Evolutionary conservation across 2,797 vertebrate species (phyloP), one percentile per base, ranked within the genome.

Genomic region (Danio albolineatus): DNA sequence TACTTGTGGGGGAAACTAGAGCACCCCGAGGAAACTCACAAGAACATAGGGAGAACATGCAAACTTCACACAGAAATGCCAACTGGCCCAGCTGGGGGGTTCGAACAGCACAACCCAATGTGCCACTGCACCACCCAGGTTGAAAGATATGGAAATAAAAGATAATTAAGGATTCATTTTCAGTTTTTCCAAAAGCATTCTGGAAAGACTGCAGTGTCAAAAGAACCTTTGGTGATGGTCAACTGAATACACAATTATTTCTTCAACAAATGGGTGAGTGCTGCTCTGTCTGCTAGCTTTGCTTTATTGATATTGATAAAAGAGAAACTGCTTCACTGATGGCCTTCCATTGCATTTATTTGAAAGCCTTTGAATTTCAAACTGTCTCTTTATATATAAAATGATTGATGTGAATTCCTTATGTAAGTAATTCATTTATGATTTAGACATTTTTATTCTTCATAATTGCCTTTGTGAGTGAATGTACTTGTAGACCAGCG

Each of bases 391-490:
- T 28, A 28, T 72, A 70, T 61, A 49, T 9, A 41, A 48, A 56
- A 48, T 6, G 17, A 78, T 78, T 53, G 69, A 12, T 21, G 66
- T 66, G 38, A 59, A 75, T 59, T 57, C 65, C 60, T 76, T 62
- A 59, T 36, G 48, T 46, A 62, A 16, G 48, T 36, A 61, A 56
- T 81, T 10, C 0, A 43, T 73, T 70, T 70, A 48, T 77, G 66
- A 81, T 56, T 75, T 60, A 71, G 48, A 49, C 60, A 53, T 75
- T 77, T 82, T 64, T 84, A 85, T 65, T 53, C 60, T 78, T 85
- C 78, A 75, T 90, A 89, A 90, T 89, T 87, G 87, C 80, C 80
- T 14, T 86, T 86, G 86, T 88, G 85, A 61, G 82, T 84, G 87
- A 89, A 85, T 83, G 86, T 89, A 53, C 86, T 88, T 87, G 84